phyloP scores from a whole-genome alignment of 2,888 invertebrate genomes.

The Pemphredon lugubris region DNA sequence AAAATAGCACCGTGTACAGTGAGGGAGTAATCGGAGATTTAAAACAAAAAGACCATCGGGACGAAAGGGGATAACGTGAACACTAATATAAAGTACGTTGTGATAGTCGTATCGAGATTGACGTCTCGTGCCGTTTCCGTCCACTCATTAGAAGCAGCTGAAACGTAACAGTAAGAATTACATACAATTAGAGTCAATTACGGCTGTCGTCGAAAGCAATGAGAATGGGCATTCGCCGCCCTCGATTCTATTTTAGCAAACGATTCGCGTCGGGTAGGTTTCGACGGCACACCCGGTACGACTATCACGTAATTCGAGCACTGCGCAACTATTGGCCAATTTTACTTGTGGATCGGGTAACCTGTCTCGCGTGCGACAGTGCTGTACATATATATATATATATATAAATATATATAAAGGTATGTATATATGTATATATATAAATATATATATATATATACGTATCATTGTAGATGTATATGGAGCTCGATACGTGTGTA shows the following conservation, averaged over 20 bases:
- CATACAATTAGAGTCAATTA: neutral
- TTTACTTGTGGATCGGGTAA: slow-evolving; percentile 58
- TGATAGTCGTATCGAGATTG: slow-evolving; percentile 42
- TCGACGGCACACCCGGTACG: slow-evolving; percentile 40
- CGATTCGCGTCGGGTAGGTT: slow-evolving; percentile 9
- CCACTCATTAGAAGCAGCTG: neutral
- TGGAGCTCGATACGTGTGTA: slow-evolving; percentile 48
- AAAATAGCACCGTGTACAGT: slow-evolving; percentile 27
- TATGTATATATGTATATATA: slow-evolving; percentile 51
- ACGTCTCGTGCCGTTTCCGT: slow-evolving; percentile 20
- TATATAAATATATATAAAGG: slow-evolving; percentile 38
- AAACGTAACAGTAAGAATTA: slow-evolving; percentile 7
- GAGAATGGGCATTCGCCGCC: neutral
- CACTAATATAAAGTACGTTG: slow-evolving; percentile 40
- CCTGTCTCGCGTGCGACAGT: slow-evolving; percentile 59
- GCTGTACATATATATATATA: slow-evolving; percentile 40
- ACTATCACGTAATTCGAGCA: slow-evolving; percentile 66
- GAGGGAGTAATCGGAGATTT: neutral
- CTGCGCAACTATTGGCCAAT: slow-evolving; percentile 81
- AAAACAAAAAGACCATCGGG: slow-evolving; percentile 11
- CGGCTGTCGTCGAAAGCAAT: neutral
- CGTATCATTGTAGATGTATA: slow-evolving; percentile 41
- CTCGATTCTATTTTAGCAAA: neutral
- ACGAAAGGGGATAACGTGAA: slow-evolving; percentile 4
- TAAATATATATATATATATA: slow-evolving; percentile 40